These are phyloP conservation scores for Platyura marginata DNA, from an alignment of 1,140 invertebrate species.

Conservation along the genomic window DNA sequence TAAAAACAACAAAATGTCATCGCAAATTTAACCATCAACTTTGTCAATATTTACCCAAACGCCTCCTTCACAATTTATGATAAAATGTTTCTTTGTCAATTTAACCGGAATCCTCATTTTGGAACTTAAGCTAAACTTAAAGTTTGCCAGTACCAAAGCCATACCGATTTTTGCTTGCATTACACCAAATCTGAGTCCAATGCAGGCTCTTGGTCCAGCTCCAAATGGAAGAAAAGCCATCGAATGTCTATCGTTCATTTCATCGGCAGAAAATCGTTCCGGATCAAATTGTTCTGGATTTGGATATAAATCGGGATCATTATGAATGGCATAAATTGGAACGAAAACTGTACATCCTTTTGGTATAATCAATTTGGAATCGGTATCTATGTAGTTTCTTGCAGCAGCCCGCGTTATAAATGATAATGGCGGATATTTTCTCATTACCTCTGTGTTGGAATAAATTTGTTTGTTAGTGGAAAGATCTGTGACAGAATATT, in stretches of 20 bases:
- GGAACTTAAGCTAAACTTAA: constrained; percentile 1
- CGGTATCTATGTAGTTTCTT: constrained; percentile 18
- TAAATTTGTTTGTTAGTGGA: not conserved
- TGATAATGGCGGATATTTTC: constrained; percentile 17
- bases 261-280: constrained; percentile 23
- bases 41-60: not conserved
- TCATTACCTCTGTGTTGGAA: constrained; percentile 2
- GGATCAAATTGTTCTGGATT: constrained; percentile 37
- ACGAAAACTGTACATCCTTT: constrained; percentile 18
- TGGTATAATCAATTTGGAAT: constrained; percentile 12
- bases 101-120: not conserved
- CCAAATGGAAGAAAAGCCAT: constrained; percentile 37
- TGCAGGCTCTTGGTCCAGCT: constrained; percentile 15
- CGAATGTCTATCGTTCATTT: constrained; percentile 20
- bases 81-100: not conserved
- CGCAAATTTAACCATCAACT: no score
- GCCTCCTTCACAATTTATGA: not conserved
- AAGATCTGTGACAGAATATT: not conserved
- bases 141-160: constrained; percentile 22
- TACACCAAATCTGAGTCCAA: constrained; percentile 38
- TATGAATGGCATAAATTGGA: constrained; percentile 18
- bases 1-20: no score
- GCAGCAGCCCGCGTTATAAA: constrained; percentile 7
- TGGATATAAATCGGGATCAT: constrained; percentile 30
- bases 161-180: constrained; percentile 37